phyloP scores from a whole-genome alignment of 1,140 invertebrate genomes.

The Eufriesea mexicana region DNA sequence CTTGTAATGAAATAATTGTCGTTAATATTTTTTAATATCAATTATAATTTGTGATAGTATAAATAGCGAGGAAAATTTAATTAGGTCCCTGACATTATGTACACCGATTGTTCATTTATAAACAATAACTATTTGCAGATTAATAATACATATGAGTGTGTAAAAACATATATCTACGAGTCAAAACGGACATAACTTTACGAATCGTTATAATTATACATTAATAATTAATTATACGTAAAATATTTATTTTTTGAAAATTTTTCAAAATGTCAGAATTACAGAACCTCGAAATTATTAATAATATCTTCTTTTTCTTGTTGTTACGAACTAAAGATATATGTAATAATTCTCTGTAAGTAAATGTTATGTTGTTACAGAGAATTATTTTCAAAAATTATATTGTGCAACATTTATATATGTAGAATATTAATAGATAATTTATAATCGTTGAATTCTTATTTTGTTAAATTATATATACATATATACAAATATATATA shows the following conservation, averaged over 20 bases:
- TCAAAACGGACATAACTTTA: too few relatives aligned
- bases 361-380: background rate
- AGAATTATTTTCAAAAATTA: background rate
- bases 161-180: too few relatives aligned
- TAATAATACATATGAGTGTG: too few relatives aligned
- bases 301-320: background rate
- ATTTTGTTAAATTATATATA: background rate
- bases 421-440: background rate
- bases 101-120: too few relatives aligned
- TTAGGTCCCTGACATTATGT: too few relatives aligned
- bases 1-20: background rate
- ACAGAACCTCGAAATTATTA: background rate
- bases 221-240: background rate
- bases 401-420: background rate
- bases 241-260: background rate
- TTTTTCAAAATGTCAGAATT: background rate
- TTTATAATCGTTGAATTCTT: background rate
- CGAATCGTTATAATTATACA: background rate
- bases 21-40: background rate
- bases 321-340: background rate
- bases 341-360: background rate
- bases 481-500: background rate
- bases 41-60: too few relatives aligned
- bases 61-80: too few relatives aligned
- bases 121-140: too few relatives aligned